Conservation (phyloP, 2,797 vertebrate genomes). For the Philypnodon macrostomus region DNA sequence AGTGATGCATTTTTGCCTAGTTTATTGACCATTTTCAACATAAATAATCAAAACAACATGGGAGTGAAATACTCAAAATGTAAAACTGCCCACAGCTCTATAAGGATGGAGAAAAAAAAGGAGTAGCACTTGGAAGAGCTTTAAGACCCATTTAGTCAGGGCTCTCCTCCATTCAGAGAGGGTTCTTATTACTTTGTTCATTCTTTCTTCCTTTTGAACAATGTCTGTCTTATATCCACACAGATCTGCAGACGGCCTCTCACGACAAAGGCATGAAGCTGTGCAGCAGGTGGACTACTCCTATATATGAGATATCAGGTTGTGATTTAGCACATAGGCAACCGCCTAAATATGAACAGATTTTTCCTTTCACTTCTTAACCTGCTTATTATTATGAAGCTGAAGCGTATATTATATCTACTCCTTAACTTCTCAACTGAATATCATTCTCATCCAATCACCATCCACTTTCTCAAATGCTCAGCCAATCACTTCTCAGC, state of each 20-base stretch:
- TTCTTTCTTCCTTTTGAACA: not conserved
- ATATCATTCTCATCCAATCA: no score
- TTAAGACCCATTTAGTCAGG: constrained; percentile 38
- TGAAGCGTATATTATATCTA: no score
- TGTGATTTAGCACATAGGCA: no score
- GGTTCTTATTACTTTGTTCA: constrained; percentile 31
- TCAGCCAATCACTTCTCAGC: no score
- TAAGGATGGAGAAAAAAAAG: constrained; percentile 15
- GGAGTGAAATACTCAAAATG: constrained; percentile 52
- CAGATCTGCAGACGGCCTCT: constrained; percentile 37
- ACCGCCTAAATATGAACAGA: no score
- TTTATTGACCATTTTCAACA: constrained; percentile 31
- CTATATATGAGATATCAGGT: not conserved
- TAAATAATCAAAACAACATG: constrained; percentile 62
- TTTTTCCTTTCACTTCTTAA: no score
- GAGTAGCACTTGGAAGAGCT: constrained; percentile 48
- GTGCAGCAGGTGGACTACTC: constrained; percentile 30
- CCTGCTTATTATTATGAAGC: no score
- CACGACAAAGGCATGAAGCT: constrained; percentile 20
- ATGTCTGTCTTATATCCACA: constrained; percentile 32
- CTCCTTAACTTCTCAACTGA: no score
- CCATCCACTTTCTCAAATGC: no score
- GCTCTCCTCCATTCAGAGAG: constrained; percentile 23
- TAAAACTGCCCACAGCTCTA: no score
- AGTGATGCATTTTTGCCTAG: no score